Conservation (phyloP, 1,140 invertebrate species). For the Leptinotarsa undecemlineata region DNA sequence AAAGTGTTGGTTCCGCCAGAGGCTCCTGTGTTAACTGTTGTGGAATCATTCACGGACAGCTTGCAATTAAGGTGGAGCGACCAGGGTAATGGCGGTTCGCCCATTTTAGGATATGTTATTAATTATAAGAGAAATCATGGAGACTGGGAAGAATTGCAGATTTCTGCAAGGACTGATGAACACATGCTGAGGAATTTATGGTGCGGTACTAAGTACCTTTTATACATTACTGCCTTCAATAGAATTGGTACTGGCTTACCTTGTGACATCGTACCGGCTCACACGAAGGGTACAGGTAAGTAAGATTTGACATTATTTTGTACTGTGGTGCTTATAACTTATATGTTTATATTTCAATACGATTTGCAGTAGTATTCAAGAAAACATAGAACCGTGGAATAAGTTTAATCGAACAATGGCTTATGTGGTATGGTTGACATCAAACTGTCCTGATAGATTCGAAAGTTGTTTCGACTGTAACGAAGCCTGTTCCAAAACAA, state of each 20-base stretch:
- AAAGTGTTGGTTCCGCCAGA: slow-evolving; percentile 72
- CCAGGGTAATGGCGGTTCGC: slow-evolving; percentile 71
- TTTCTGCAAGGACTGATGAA: slow-evolving; percentile 76
- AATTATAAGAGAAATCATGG: slow-evolving; percentile 87
- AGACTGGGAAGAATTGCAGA: slow-evolving; percentile 85
- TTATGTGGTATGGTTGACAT: too few species aligned
- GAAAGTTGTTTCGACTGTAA: too few species aligned
- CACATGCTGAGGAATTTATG: slow-evolving; percentile 79
- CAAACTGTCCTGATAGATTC: too few species aligned
- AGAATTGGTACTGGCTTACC: slow-evolving; percentile 85
- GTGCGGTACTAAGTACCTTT: slow-evolving; percentile 85
- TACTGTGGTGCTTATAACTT: too few species aligned
- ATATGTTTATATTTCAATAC: too few species aligned
- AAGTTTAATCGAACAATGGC: too few species aligned
- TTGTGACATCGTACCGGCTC: slow-evolving; percentile 82
- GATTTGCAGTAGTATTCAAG: too few species aligned
- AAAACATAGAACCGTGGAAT: too few species aligned
- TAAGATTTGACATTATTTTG: slow-evolving; percentile 4
- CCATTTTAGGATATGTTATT: slow-evolving; percentile 79
- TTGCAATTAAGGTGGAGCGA: slow-evolving; percentile 66
- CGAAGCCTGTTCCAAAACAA: too few species aligned
- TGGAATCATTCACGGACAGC: slow-evolving; percentile 72
- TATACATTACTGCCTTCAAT: slow-evolving; percentile 88
- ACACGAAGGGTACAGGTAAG: slow-evolving; percentile 77
- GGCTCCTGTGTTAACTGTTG: slow-evolving; percentile 67